These are phyloP conservation scores for Cataglyphis livida DNA, from an alignment of 2,888 invertebrate species.

Conservation along the genomic window DNA sequence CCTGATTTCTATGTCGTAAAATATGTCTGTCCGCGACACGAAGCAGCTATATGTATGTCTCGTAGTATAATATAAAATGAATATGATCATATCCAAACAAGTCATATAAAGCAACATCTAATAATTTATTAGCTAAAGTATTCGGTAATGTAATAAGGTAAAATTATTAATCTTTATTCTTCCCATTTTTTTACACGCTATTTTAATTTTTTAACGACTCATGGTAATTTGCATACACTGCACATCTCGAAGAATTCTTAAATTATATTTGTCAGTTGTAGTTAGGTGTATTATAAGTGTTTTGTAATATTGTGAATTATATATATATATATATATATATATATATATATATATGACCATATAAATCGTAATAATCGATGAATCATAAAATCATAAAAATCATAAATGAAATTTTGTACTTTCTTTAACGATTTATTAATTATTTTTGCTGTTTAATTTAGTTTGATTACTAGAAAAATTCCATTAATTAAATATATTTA, in stretches of 20 bases:
- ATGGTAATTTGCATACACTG: not conserved
- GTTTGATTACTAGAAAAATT: slow-evolving; percentile 50
- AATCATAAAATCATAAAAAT: not conserved
- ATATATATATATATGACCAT: not conserved
- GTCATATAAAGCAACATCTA: not conserved
- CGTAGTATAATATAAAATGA: not conserved
- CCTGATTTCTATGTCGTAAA: slow-evolving; percentile 28
- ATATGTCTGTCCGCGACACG: slow-evolving; percentile 13
- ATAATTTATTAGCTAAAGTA: slow-evolving; percentile 3
- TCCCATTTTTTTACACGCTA: not conserved
- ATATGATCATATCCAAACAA: slow-evolving; percentile 4
- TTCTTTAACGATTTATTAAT: slow-evolving; percentile 24
- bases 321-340: not conserved
- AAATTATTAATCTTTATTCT: slow-evolving; percentile 3
- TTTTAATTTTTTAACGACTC: not conserved
- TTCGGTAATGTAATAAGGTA: not conserved
- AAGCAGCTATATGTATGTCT: not conserved
- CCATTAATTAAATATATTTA: slow-evolving; percentile 57
- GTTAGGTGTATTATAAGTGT: slow-evolving; percentile 6
- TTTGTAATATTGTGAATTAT: slow-evolving; percentile 19
- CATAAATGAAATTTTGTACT: not conserved
- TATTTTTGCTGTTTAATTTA: slow-evolving; percentile 32
- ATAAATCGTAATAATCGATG: slow-evolving; percentile 17
- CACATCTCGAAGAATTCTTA: slow-evolving; percentile 11
- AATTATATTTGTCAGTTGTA: slow-evolving; percentile 13